Conservation (phyloP, 2,888 invertebrate species). For the Chirona hameri region DNA sequence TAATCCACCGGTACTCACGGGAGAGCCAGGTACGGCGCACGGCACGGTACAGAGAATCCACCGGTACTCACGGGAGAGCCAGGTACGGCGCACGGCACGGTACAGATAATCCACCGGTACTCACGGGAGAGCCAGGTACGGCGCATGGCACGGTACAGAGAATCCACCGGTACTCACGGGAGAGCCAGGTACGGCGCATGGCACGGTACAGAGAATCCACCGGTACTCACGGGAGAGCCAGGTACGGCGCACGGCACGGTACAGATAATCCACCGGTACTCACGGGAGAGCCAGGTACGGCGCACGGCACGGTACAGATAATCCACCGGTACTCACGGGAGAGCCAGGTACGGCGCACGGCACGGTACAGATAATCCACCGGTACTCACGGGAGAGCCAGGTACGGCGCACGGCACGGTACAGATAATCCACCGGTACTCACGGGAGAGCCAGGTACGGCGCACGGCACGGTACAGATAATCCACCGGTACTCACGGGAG, state of each 20-base stretch:
- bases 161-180: neutral
- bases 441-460: neutral
- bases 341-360: neutral
- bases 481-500: neutral
- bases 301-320: too few relatives aligned
- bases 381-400: neutral
- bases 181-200: neutral
- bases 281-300: neutral
- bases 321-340: neutral
- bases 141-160: too few relatives aligned
- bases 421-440: neutral
- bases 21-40: neutral
- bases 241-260: neutral
- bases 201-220: too few relatives aligned
- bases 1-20: neutral
- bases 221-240: neutral
- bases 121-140: neutral
- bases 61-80: neutral
- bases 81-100: neutral
- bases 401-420: neutral
- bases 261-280: neutral
- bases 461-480: too few relatives aligned
- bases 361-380: too few relatives aligned
- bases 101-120: neutral
- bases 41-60: too few relatives aligned